phyloP scores from a whole-genome alignment of 2,797 vertebrate species.

The Naso thynnoides region DNA sequence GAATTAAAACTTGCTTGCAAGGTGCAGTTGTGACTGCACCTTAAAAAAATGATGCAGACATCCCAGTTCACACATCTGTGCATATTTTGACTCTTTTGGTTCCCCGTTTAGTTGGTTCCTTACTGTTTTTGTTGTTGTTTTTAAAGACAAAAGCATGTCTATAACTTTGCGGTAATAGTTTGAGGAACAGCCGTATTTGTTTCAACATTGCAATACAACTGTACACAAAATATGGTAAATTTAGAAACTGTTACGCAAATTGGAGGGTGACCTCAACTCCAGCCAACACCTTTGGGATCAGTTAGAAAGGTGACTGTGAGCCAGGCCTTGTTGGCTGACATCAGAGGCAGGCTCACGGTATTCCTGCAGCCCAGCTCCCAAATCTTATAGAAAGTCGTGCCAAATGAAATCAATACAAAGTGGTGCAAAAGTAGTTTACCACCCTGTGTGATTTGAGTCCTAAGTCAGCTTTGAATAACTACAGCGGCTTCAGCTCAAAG shows the following conservation, averaged over 20 bases:
- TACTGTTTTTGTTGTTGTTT: no score
- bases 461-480: background rate
- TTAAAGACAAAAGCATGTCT: background rate
- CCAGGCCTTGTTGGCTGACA: background rate
- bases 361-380: no score
- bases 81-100: background rate
- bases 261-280: background rate
- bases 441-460: background rate
- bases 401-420: background rate
- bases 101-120: no score
- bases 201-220: background rate
- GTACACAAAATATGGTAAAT: background rate
- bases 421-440: background rate
- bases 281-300: background rate
- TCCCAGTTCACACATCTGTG: background rate
- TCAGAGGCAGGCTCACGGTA: no score
- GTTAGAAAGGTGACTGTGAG: background rate
- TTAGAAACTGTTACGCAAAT: background rate
- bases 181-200: background rate
- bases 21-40: no score
- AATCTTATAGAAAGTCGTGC: no score
- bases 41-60: background rate
- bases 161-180: no score
- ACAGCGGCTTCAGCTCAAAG: background rate
- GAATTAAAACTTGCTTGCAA: no score